Conservation (phyloP, 2,797 vertebrate species). For the Podargus strigoides region DNA sequence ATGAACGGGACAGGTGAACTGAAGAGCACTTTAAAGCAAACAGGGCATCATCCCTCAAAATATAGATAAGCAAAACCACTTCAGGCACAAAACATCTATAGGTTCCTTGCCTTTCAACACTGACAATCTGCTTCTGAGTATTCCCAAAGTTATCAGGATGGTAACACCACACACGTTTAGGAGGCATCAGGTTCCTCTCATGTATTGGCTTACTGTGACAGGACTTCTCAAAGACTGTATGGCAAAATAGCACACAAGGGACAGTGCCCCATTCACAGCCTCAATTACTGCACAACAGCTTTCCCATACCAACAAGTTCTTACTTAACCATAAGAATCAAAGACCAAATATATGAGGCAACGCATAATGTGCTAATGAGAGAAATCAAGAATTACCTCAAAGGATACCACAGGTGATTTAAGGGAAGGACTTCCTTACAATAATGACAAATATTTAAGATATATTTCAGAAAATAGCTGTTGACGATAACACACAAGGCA, state of each 20-base stretch:
- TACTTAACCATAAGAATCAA: background rate
- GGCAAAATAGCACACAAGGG: background rate
- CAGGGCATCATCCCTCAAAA: background rate
- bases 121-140: background rate
- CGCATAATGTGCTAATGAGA: background rate
- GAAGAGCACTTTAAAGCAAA: background rate
- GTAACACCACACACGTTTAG: background rate
- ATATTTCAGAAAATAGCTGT: background rate
- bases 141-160: background rate
- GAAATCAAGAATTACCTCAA: background rate
- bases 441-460: background rate
- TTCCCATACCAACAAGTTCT: background rate
- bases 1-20: fast-evolving
- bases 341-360: background rate
- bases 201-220: fast-evolving
- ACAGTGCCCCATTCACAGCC: background rate
- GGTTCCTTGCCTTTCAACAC: background rate
- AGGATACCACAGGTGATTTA: background rate
- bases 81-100: background rate
- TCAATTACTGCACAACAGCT: background rate
- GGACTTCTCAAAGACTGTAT: background rate
- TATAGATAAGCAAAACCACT: background rate
- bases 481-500: background rate
- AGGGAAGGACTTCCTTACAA: background rate
- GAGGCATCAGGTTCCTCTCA: background rate